Conservation (phyloP, 2,113 vertebrate species). For the Tragelaphus strepsiceros region DNA sequence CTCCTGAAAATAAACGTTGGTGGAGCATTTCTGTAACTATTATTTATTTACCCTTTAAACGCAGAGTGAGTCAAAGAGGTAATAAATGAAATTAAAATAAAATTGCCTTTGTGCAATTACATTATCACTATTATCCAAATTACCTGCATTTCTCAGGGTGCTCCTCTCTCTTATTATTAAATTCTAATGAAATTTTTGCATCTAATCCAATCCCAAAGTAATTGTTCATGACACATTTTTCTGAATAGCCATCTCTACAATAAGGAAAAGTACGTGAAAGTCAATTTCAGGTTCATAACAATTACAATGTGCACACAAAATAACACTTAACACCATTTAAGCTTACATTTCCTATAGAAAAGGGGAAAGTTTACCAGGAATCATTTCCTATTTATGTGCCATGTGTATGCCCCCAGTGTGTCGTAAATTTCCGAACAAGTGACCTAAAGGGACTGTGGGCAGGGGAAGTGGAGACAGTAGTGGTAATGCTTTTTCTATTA, state of each 20-base stretch:
- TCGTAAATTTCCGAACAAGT: background rate
- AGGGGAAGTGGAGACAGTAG: background rate
- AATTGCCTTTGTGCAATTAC: background rate
- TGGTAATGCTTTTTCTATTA: background rate
- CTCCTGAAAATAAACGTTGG: constrained; percentile 83
- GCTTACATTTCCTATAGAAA: background rate
- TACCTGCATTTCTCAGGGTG: constrained; percentile 99
- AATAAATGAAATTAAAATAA: constrained; percentile 37
- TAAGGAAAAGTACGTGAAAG: constrained; percentile 20
- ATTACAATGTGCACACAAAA: background rate
- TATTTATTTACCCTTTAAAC: constrained; percentile 21
- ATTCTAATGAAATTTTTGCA: constrained; percentile 98
- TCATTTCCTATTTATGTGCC: background rate
- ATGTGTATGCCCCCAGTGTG: rapidly evolving
- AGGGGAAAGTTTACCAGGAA: background rate
- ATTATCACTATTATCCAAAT: constrained; percentile 39
- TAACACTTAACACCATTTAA: background rate
- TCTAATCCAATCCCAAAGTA: constrained; percentile 98
- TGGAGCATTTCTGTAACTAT: background rate
- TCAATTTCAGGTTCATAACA: constrained; percentile 11
- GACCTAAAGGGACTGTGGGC: background rate
- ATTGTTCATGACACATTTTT: constrained; percentile 99
- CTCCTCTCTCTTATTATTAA: constrained; percentile 98
- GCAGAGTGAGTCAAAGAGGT: background rate
- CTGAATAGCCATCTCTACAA: constrained; percentile 94